Evolutionary conservation across 2,113 vertebrate genomes (phyloP), one percentile per base, ranked within the genome.

Genomic region (Eidolon helvum): DNA sequence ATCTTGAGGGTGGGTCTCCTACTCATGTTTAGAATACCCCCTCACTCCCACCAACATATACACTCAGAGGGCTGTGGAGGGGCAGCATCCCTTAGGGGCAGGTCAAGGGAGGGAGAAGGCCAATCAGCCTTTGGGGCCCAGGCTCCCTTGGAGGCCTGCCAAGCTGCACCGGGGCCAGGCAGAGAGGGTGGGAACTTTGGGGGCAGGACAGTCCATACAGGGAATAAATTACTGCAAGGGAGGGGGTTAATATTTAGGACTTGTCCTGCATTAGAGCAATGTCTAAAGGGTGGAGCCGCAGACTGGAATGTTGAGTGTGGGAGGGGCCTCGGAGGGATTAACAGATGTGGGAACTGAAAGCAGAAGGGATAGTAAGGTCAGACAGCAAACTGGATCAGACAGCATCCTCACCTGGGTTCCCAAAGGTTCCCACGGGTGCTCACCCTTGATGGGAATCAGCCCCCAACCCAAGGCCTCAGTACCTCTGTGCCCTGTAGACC

Each of bases 161-260:
- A 57, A 82, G 69, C 30, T 7, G 22, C 35, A 33, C 50, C 57
- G 22, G 68, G 85, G 77, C 63, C 71, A 18, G 87, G 78, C 10
- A 65, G 65, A 65, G 26, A 28, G 33, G 38, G 21, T 2, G 10
- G 48, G 48, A 75, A 22, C 11, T n/a, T 8, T 18, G 5, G 43
- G 35, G 90, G 3, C 65, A 30, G 68, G 75, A 40, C 10, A 1
- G 77, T 65, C 53, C 33, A 15, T 2, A 53, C 2, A 71, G 55
- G 59, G 92, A 97, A 97, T 97, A 94, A 97, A 87, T 96, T 95
- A 93, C 78, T 86, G 75, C 22, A 19, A 66, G 45, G 35, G 45
- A 89, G 43, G 19, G 45, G 50, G 9, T 48, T 7, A 1, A 14
- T n/a, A 8, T 6, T 61, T 77, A 55, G 77, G 59, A 45, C 48